Conservation (phyloP, 2,888 invertebrate species). For the Bedellia somnulentella region DNA sequence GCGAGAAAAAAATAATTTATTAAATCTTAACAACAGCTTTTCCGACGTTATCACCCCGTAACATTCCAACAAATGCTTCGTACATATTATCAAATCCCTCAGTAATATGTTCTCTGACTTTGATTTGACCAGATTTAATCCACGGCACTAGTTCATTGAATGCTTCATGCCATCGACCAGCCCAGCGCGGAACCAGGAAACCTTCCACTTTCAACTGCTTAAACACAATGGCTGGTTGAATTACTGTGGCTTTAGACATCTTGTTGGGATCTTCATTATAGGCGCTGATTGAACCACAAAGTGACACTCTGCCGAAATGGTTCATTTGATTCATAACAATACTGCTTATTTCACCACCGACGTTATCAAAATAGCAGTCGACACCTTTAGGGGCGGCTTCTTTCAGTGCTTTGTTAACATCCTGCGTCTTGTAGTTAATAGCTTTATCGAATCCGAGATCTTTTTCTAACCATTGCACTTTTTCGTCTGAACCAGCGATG, state of each 20-base stretch:
- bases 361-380: conserved; percentile 78
- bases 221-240: conserved; percentile 58
- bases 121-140: conserved; percentile 68
- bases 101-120: conserved; percentile 66
- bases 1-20: no score
- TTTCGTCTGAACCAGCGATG: conserved; percentile 70
- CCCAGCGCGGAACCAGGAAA: conserved; percentile 55
- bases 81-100: conserved; percentile 71
- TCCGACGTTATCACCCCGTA: conserved; percentile 65
- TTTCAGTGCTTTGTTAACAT: conserved; percentile 55
- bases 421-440: conserved; percentile 71
- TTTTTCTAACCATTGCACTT: conserved; percentile 66
- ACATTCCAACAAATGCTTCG: conserved; percentile 67
- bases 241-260: conserved; percentile 27
- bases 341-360: conserved; percentile 67
- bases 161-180: conserved; percentile 58
- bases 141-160: conserved; percentile 58
- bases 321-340: conserved; percentile 64
- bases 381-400: conserved; percentile 69
- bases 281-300: conserved; percentile 65
- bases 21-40: conserved; percentile 69
- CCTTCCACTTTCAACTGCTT: conserved; percentile 67
- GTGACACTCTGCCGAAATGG: conserved; percentile 57
- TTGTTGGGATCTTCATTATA: conserved; percentile 36
- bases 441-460: conserved; percentile 70